phyloP scores from a whole-genome alignment of 2,888 invertebrate species.

The Cecidostiba fungosa region DNA sequence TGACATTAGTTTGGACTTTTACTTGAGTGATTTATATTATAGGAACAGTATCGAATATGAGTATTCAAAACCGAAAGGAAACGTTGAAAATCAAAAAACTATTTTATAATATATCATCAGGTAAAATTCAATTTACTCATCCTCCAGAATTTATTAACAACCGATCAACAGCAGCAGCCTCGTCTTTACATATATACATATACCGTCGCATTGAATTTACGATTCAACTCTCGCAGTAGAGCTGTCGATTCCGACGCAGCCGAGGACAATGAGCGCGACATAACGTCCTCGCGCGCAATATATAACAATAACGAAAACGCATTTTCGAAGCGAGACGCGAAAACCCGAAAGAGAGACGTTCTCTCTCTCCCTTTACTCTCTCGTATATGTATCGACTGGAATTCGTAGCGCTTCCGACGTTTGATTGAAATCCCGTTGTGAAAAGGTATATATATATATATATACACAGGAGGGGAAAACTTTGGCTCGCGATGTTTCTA shows the following conservation, averaged over 20 bases:
- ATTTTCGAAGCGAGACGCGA: slow-evolving; percentile 26
- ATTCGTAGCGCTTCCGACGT: slow-evolving; percentile 55
- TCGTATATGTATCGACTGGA: slow-evolving; percentile 41
- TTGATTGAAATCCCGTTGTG: slow-evolving; percentile 61
- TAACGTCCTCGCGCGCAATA: neutral
- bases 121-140: neutral
- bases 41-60: no score
- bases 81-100: no score
- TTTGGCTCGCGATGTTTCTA: slow-evolving; percentile 55
- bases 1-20: slow-evolving; percentile 15
- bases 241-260: slow-evolving; percentile 21
- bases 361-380: neutral
- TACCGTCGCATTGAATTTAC: neutral
- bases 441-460: neutral
- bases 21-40: neutral
- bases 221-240: neutral
- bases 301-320: slow-evolving; percentile 49
- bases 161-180: neutral
- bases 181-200: neutral
- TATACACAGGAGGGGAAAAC: slow-evolving; percentile 6
- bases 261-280: slow-evolving; percentile 19
- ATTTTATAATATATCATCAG: no score
- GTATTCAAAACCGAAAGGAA: no score
- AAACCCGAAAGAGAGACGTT: neutral
- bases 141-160: no score